Conservation (phyloP, 2,888 invertebrate genomes). For the Tryphoninae sp. region DNA sequence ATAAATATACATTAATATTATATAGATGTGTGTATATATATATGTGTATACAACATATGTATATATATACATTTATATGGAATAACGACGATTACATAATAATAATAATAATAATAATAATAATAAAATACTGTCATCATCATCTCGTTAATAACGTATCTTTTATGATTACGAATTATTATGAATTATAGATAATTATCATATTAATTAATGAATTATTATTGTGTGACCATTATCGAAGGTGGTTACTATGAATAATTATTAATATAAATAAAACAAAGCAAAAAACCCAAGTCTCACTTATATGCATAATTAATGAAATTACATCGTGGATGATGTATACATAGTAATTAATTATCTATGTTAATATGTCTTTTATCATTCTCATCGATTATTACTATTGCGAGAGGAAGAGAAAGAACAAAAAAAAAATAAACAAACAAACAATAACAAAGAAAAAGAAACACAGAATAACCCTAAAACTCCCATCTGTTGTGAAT, state of each 20-base stretch:
- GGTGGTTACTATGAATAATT: slow-evolving; percentile 54
- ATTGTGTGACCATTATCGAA: slow-evolving; percentile 59
- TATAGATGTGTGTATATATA: slow-evolving; percentile 68
- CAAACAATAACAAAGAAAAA: slow-evolving; percentile 69
- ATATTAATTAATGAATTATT: slow-evolving; percentile 54
- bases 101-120: slow-evolving; percentile 48
- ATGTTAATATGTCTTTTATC: slow-evolving; percentile 69
- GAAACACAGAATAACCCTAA: slow-evolving; percentile 60
- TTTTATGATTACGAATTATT: slow-evolving; percentile 33
- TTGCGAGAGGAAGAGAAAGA: slow-evolving; percentile 67
- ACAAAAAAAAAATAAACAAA: slow-evolving; percentile 22
- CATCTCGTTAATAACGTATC: slow-evolving; percentile 47
- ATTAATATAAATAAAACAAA: slow-evolving; percentile 61
- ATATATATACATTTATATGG: slow-evolving; percentile 67
- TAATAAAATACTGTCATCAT: slow-evolving; percentile 58
- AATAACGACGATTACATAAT: slow-evolving; percentile 55
- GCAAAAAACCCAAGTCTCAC: slow-evolving; percentile 70
- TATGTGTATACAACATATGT: slow-evolving; percentile 66
- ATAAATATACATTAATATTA: slow-evolving; percentile 66
- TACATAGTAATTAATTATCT: slow-evolving; percentile 71
- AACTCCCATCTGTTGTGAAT: slow-evolving; percentile 77
- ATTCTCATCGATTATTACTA: slow-evolving; percentile 69
- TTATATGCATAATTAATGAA: slow-evolving; percentile 65
- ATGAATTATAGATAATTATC: slow-evolving; percentile 45
- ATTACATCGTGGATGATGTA: slow-evolving; percentile 61